Base-by-base conservation (phyloP, 2,888 invertebrate species). In the Xestoiulus laeticollis region DNA sequence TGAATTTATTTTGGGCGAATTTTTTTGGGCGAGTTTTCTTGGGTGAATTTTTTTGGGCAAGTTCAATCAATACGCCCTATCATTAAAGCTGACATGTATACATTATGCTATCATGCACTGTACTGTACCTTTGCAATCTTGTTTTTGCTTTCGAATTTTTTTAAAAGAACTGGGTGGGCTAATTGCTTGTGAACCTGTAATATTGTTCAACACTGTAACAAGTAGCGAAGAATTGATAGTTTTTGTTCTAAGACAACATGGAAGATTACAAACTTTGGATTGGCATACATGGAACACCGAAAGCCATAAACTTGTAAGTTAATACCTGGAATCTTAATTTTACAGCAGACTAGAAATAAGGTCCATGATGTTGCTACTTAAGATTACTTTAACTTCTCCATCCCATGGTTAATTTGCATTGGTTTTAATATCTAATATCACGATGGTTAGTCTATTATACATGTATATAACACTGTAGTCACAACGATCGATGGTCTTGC, bases 281-380 rank as follows among this genome's bases (percentile, higher is more conserved):
- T 83, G 83, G 83, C 26, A 83, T 19, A 26, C 83, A 19, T 83
- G 83, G 83, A 83, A 83, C 8, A 26, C 30, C 16, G 33, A 33
- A 83, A 33, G 33, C 33, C 16, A 19, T 14, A 83, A 33, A 33
- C 83, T 83, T 26, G 83, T 83, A 83, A 83, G 83, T 83, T 33
- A n/a, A 53, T 53, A 1, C n/a, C 4, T 53, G 12, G 19, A 53
- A 19, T 53, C n/a, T 19, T n/a, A 53, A 19, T 5, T 5, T 53
- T 19, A 53, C 1, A 53, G 53, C 4, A 16, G n/a, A 53, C 4
- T n/a, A 53, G 16, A 8, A 12, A 48, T 8, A 10, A 2, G 16
- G 14, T n/a, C n/a, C n/a, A n/a, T n/a, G n/a, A n/a, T n/a, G n/a
- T n/a, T n/a, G n/a, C n/a, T n/a, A n/a, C n/a, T n/a, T n/a, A n/a